Percentiles rank a stretch among this genome's conserved stretches.
phyloP scores from a whole-genome alignment of 2,113 vertebrate species.

The Cyrtonyx montezumae region DNA sequence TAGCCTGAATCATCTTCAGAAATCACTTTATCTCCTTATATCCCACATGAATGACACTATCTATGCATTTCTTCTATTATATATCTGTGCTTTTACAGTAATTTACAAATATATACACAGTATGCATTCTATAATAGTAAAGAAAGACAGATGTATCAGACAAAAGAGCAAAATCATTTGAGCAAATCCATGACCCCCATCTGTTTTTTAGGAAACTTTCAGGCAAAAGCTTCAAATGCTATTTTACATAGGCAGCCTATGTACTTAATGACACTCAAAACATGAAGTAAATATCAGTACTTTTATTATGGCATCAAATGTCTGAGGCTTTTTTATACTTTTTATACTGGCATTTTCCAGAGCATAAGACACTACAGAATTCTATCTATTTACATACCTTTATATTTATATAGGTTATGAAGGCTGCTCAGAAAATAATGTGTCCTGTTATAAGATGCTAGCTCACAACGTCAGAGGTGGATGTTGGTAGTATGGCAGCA shows the following conservation, averaged over 20 bases:
- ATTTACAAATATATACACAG: neutral
- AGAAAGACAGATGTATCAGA: neutral
- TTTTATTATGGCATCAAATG: neutral
- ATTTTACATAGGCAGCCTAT: neutral
- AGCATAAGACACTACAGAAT: rapidly evolving
- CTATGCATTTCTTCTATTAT: neutral
- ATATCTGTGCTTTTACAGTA: neutral
- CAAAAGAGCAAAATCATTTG: neutral
- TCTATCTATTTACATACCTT: neutral
- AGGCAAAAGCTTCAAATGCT: neutral
- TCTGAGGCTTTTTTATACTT: neutral
- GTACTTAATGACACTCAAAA: neutral
- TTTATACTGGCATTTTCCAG: neutral
- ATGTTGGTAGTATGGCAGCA: too few relatives aligned
- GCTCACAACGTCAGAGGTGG: too few relatives aligned
- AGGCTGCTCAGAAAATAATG: too few relatives aligned
- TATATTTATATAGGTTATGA: neutral
- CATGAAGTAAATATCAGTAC: neutral
- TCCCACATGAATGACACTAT: neutral
- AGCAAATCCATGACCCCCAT: neutral
- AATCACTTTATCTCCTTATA: neutral
- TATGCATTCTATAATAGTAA: neutral
- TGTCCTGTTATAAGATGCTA: too few relatives aligned
- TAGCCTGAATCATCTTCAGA: neutral
- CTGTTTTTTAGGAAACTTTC: neutral